Base-by-base conservation (phyloP, 2,797 vertebrate species). In the Streptopelia turtur region DNA sequence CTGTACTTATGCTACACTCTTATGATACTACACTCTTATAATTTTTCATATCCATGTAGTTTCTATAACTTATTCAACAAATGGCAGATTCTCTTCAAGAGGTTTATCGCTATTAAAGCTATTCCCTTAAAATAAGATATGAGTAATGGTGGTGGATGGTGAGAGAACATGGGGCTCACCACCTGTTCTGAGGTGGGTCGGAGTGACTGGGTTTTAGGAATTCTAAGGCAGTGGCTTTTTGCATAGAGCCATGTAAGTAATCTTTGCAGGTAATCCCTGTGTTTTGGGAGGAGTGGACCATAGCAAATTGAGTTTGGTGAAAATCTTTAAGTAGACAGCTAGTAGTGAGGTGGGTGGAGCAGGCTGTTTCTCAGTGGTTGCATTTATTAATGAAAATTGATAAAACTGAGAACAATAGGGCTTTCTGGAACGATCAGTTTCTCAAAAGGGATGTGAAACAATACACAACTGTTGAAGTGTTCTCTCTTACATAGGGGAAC, bases 271-370 rank as follows among this genome's bases (percentile, higher is more conserved):
- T 84, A 89, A 57, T 70, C 57, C 64, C 13, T 70, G 30, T 31
- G 16, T 77, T 87, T 79, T 77, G 53, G 47, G 88, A 72, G 31
- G 27, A 13, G 24, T 63, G 66, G 45, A 69, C 60, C 16, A 3
- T 16, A 61, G 69, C 39, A 83, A 88, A 72, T 83, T 27, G 31
- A 25, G 53, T 80, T 89, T 78, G 70, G 28, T 71, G 17, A 87
- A 90, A 93, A 55, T 65, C 85, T 94, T 91, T 82, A 95, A 89
- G 83, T 52, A 90, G 89, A 57, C 59, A 49, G 24, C 57, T 33
- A 78, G 41, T 53, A 55, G 37, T 24, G 80, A 77, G 24, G 33
- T 59, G 20, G 30, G 35, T 45, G 16, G 45, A 84, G 24, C 30
- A 55, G 39, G 10, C 68, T 78, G 20, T 85, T 80, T 53, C 20